Base-by-base conservation (phyloP, 2,113 vertebrate genomes). In the Desmodus rotundus region DNA sequence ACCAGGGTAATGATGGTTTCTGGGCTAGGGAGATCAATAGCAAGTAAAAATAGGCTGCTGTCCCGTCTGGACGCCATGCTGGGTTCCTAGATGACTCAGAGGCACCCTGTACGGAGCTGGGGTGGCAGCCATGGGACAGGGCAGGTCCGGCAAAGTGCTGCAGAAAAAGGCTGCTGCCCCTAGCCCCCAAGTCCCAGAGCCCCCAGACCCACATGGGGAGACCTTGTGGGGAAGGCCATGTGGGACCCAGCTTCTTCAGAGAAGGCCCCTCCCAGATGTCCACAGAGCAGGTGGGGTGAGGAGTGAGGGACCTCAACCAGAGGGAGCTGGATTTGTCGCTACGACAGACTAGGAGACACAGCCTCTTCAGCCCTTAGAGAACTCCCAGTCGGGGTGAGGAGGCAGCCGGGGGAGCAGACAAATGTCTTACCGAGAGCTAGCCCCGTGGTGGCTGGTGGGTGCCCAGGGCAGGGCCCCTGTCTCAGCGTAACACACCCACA, bases 1-100 rank as follows among this genome's bases (percentile, higher is more conserved):
- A 94, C 94, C 93, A 86, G 94, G 54, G 95, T 45, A 98, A 98
- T 97, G 96, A 98, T 74, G 97, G 97, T 92, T 98, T 98, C 95
- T 89, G 98, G 96, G 96, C 88, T 87, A 77, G 91, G 89, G 92
- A 98, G 96, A 97, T 97, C 97, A 98, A 96, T 97, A 96, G 86
- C 45, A 91, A 70, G 80, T 98, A 96, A 98, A 98, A 98, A 97
- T 95, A 95, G 58, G 74, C 52, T 97, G 92, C 96, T 36, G 91
- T 87, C 97, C 92, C 97, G 98, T 97, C 97, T 95, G 36, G 96
- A 68, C 0, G 7, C 72, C 6, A 52, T 95, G 97, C 58, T 33
- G 38, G 17, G 90, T 96, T 96, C 89, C 93, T 93, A 28, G 41
- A 91, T 96, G 98, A 93, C 70, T 93, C 97, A 97, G 97, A 97